Conservation (phyloP, 2,888 invertebrate species). For the Clivina fossor region DNA sequence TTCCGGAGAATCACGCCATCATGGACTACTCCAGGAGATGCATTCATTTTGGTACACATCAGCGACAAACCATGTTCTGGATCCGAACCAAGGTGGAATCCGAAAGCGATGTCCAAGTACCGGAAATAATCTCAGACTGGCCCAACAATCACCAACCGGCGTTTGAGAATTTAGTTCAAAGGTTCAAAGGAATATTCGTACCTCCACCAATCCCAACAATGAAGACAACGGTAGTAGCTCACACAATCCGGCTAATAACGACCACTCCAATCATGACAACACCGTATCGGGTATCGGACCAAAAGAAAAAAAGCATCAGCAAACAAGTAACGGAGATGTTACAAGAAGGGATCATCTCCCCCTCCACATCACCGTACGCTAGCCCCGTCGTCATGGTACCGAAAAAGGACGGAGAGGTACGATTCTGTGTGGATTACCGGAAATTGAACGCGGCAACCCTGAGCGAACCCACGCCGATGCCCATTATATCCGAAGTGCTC, state of each 20-base stretch:
- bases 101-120: background rate
- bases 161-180: background rate
- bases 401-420: slow-evolving; percentile 38
- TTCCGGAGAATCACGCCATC: slow-evolving; percentile 3
- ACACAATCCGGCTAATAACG: slow-evolving; percentile 10
- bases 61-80: slow-evolving; percentile 2
- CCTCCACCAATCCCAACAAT: background rate
- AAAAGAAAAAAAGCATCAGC: slow-evolving; percentile 34
- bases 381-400: slow-evolving; percentile 38
- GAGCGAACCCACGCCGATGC: slow-evolving; percentile 37
- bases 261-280: slow-evolving; percentile 33
- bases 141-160: background rate
- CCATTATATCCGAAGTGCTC: slow-evolving; percentile 39
- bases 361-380: slow-evolving; percentile 34
- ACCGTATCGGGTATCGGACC: slow-evolving; percentile 39
- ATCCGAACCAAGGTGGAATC: background rate
- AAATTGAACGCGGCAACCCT: slow-evolving; percentile 35
- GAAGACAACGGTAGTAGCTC: background rate
- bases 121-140: slow-evolving; percentile 1
- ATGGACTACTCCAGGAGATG: slow-evolving; percentile 3
- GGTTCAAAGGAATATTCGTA: background rate
- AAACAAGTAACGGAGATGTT: slow-evolving; percentile 39
- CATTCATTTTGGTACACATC: slow-evolving; percentile 4
- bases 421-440: slow-evolving; percentile 41
- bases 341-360: slow-evolving; percentile 37